phyloP scores from a whole-genome alignment of 2,888 invertebrate species.

The Xestia xanthographa region DNA sequence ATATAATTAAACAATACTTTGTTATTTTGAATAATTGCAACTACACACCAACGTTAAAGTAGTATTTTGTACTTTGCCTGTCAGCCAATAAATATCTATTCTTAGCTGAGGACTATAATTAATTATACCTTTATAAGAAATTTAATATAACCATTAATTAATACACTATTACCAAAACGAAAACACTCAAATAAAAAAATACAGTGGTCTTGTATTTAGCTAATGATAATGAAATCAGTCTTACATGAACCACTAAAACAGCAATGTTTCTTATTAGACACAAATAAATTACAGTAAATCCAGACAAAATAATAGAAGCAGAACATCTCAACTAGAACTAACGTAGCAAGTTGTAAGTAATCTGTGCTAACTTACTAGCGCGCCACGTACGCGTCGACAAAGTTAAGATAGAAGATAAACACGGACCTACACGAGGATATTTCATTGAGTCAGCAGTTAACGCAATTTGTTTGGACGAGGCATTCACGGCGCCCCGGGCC shows the following conservation, averaged over 20 bases:
- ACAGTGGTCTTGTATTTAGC: not conserved
- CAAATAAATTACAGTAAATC: slow-evolving; percentile 22
- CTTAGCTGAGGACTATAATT: not conserved
- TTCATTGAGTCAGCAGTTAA: slow-evolving; percentile 78
- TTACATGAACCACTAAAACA: not conserved
- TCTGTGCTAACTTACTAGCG: slow-evolving; percentile 53
- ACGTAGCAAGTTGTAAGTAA: slow-evolving; percentile 53
- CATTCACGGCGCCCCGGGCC: slow-evolving; percentile 73
- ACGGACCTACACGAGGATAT: slow-evolving; percentile 68
- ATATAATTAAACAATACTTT: not conserved
- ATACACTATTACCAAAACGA: not conserved
- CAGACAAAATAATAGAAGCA: slow-evolving; percentile 30
- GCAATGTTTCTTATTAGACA: not conserved
- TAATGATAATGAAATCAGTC: not conserved
- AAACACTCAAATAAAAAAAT: not conserved
- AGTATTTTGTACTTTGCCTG: slow-evolving; percentile 4
- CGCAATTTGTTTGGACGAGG: slow-evolving; percentile 80
- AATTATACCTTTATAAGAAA: not conserved
- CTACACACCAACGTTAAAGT: not conserved
- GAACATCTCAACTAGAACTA: slow-evolving; percentile 32
- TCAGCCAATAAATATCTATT: not conserved
- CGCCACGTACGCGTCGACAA: slow-evolving; percentile 49
- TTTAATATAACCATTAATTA: not conserved
- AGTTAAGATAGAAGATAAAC: slow-evolving; percentile 63
- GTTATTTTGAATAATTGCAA: not conserved